phyloP scores from a whole-genome alignment of 2,888 invertebrate genomes.

The Luperina testacea region DNA sequence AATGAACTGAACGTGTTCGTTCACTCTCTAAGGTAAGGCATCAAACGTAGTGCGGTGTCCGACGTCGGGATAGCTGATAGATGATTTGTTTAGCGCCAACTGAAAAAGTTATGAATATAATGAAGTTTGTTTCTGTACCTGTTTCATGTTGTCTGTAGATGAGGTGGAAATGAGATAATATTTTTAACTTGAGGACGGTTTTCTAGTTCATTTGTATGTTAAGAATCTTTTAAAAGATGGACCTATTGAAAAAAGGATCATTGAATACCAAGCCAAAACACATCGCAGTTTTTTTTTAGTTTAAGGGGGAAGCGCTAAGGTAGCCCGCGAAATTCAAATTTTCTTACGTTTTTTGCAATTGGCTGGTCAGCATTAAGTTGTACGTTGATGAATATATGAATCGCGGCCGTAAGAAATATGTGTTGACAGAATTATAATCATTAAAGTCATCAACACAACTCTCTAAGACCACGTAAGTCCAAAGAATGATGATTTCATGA shows the following conservation, averaged over 20 bases:
- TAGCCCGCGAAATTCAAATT: too few species aligned
- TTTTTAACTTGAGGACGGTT: background rate
- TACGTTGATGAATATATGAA: too few species aligned
- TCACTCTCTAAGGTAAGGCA: slow-evolving; percentile 53
- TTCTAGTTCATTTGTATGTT: background rate
- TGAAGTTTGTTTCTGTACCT: background rate
- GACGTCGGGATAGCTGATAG: slow-evolving; percentile 51
- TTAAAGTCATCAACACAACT: too few species aligned
- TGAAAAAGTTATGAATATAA: slow-evolving; percentile 21
- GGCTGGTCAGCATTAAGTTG: too few species aligned
- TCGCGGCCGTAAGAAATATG: too few species aligned
- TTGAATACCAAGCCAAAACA: background rate
- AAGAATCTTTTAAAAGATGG: background rate
- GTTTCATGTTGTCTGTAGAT: background rate
- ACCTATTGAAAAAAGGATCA: background rate
- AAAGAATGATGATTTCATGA: too few species aligned
- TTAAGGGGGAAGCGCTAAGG: too few species aligned
- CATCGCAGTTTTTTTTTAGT: too few species aligned
- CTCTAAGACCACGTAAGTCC: too few species aligned
- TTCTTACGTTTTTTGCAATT: too few species aligned
- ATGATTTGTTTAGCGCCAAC: slow-evolving; percentile 60
- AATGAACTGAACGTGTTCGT: slow-evolving; percentile 39
- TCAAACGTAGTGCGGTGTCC: slow-evolving; percentile 59
- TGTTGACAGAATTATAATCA: too few species aligned
- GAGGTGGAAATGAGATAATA: too few species aligned